Conservation (phyloP, 1,140 invertebrate species). For the Aleiodes sp. region DNA sequence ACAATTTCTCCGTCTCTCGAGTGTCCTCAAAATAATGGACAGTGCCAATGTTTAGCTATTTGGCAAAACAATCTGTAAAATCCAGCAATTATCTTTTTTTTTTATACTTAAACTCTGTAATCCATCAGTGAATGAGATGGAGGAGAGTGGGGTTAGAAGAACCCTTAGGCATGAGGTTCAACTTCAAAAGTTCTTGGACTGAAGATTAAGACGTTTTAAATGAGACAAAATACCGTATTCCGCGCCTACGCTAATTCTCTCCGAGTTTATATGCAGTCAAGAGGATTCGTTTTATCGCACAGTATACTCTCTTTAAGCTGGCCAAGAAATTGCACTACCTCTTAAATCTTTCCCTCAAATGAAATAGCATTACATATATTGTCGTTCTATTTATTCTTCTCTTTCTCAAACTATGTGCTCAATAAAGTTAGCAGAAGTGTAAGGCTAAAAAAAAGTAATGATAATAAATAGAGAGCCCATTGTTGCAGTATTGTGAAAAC, state of each 20-base stretch:
- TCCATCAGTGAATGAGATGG: not conserved
- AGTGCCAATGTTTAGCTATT: not conserved
- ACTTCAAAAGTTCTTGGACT: conserved; percentile 16
- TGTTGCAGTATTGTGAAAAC: not conserved
- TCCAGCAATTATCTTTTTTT: conserved; percentile 6
- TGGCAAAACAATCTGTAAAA: not conserved
- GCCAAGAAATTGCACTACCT: conserved; percentile 5
- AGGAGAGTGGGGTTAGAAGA: conserved; percentile 9
- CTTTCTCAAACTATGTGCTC: not conserved
- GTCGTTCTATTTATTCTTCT: not conserved
- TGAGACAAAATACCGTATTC: conserved; percentile 9
- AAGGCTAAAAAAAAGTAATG: not conserved
- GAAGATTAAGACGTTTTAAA: conserved; percentile 31
- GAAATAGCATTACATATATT: not conserved
- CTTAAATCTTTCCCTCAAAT: not conserved
- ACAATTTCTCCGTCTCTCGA: not conserved
- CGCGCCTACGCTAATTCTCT: not conserved
- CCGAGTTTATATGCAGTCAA: conserved; percentile 7
- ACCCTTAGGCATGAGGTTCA: not conserved
- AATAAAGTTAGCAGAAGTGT: not conserved
- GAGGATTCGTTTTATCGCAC: conserved; percentile 28
- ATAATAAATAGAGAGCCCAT: not conserved
- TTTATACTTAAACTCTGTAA: not conserved
- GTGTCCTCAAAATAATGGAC: conserved; percentile 4
- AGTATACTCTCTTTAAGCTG: conserved; percentile 4